Conservation (phyloP, 2,888 invertebrate genomes). For the Mythimna albipuncta region DNA sequence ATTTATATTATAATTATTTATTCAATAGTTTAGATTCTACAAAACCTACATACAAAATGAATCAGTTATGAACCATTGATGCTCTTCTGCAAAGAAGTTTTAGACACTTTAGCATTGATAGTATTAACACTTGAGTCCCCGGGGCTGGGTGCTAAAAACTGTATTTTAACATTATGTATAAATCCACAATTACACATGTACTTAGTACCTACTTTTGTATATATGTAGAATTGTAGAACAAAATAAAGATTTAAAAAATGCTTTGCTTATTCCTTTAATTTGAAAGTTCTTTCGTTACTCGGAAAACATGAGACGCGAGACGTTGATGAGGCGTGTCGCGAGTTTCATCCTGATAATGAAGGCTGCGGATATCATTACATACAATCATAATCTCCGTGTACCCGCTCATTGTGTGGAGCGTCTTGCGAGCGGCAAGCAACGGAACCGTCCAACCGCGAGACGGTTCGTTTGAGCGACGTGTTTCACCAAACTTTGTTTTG, state of each 20-base stretch:
- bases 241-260: background rate
- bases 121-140: no score
- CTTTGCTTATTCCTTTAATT: background rate
- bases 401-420: conserved; percentile 52
- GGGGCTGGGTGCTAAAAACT: no score
- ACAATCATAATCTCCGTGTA: conserved; percentile 19
- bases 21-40: no score
- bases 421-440: conserved; percentile 48
- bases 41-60: no score
- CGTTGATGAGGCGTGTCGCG: conserved; percentile 64
- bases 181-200: no score
- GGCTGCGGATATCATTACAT: conserved; percentile 53
- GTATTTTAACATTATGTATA: no score
- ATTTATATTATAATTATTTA: no score
- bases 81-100: no score
- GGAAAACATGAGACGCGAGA: conserved; percentile 22
- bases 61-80: no score
- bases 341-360: conserved; percentile 69
- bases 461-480: conserved; percentile 56
- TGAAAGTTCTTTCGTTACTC: conserved; percentile 18
- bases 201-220: no score
- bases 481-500: conserved; percentile 39
- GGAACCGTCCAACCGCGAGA: conserved; percentile 34
- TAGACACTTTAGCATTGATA: no score
- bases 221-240: no score